Base-by-base conservation (phyloP, 2,888 invertebrate species). In the Physocephala rufipes region DNA sequence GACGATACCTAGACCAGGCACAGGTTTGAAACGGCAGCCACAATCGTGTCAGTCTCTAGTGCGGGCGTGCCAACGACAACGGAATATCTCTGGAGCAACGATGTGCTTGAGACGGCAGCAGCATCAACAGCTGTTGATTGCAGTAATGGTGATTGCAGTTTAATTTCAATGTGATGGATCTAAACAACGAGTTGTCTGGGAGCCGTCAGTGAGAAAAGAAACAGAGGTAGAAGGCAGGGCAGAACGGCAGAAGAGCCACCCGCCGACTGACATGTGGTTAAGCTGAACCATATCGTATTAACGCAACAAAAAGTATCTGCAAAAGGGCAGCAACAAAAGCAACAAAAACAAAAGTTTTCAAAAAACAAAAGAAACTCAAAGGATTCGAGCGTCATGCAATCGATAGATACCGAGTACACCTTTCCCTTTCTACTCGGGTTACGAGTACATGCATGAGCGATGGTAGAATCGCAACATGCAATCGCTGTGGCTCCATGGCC, bases 141-240 rank as follows among this genome's bases (percentile, higher is more conserved):
- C 79, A 81, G 79, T 83, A 83, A 83, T 83, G 84, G 84, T 83
- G 84, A 83, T 84, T 83, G 82, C 84, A 81, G 82, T 82, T 82
- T 84, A 83, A 84, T 84, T 83, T 82, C 80, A 82, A 82, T 80
- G 83, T 82, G 83, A 82, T 80, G 83, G 82, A 79, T 75, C 61
- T 62, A 62, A 67, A 62, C 76, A 74, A 43, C 43, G 59, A 70
- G 74, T 73, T 72, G 74, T 73, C 75, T 45, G 53, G 47, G 45
- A 30, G 49, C 15, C 16, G 67, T 24, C 36, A 24, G n/a, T 21
- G n/a, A 7, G 36, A 16, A 47, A 51, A 71, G 24, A 13, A 21
- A 58, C 43, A 45, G 43, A 65, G 21, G 5, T 36, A 36, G 36
- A 36, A 36, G 36, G 4, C 36, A 9, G 36, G 49, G 19, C 65